Evolutionary conservation across 2,797 vertebrate species (phyloP).

Genomic region (Pipistrellus nathusii): DNA sequence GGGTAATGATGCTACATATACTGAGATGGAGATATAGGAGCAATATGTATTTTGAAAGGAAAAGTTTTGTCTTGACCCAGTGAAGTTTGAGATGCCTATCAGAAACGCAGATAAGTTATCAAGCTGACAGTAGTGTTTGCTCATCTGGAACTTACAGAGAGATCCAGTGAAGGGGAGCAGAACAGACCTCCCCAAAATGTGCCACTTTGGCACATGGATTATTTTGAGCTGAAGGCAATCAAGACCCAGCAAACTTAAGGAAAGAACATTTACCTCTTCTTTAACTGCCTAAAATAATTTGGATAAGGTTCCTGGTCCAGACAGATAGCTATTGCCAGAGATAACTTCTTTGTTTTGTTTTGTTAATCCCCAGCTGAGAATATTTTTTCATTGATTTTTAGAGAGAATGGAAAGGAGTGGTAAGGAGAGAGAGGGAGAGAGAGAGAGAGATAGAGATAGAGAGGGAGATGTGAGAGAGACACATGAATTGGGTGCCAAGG

Average conservation of each 20-base stretch:
- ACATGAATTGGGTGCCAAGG: too few species aligned
- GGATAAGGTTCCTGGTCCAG: neutral
- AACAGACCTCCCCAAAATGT: neutral
- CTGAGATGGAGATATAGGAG: neutral
- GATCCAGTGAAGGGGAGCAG: neutral
- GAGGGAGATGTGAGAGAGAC: too few species aligned
- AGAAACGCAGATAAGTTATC: neutral
- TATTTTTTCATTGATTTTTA: too few species aligned
- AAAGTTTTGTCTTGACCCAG: neutral
- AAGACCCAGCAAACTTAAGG: neutral
- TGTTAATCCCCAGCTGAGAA: too few species aligned
- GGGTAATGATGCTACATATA: neutral
- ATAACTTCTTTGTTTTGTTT: too few species aligned
- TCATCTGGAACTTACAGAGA: neutral
- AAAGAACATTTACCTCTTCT: neutral
- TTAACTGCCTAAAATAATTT: neutral
- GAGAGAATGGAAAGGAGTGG: too few species aligned
- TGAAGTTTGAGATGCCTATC: neutral
- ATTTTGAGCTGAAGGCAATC: neutral
- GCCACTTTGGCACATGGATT: neutral
- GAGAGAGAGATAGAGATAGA: too few species aligned
- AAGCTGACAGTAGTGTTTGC: neutral
- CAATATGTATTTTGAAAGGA: neutral
- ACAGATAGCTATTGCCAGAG: neutral
- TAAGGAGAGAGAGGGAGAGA: too few species aligned